Evolutionary conservation across 2,888 invertebrate species (phyloP), one percentile per base, ranked within the genome.

Genomic region (Selenia dentaria): DNA sequence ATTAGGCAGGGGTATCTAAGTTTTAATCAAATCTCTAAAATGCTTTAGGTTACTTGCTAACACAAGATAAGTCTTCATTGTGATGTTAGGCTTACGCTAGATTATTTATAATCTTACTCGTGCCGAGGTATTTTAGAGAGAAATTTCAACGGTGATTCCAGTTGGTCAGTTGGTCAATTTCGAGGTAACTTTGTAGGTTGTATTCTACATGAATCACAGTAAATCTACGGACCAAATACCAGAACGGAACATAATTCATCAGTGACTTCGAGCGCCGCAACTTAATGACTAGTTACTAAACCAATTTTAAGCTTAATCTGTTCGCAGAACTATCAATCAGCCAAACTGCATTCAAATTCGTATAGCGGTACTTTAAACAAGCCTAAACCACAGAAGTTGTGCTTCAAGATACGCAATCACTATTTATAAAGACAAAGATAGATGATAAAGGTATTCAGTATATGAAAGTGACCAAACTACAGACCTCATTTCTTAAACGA

Each of bases 381-480:
- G 35, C 40, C 26, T 40, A 24, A 39, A 24, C 40, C 34, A 35
- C 10, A 26, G 35, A 45, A 29, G 31, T 32, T 27, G 31, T 22
- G 27, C 11, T 34, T 10, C 31, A 10, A 14, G 20, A 29, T 41
- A 14, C 33, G 11, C 24, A 22, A 25, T 28, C 35, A 20, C 39
- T 26, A 40, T 39, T 46, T 34, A 46, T 20, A 31, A n/a, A 35
- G 32, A 41, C 36, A 41, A 39, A 46, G 45, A 39, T 34, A 27
- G 13, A 44, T 35, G 40, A 40, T 37, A 28, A 38, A 38, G 27
- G 40, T 32, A 37, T 47, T 47, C 27, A 32, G 41, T 32, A 37
- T 47, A 47, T 11, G 47, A 47, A 47, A 47, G 47, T 47, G 47
- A 37, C 41, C 47, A 24, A 47, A 47, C 47, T 33, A 37, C 41